Percentiles rank a stretch among this genome's conserved stretches.
phyloP scores from a whole-genome alignment of 2,888 invertebrate genomes.

The Halictus ligatus region DNA sequence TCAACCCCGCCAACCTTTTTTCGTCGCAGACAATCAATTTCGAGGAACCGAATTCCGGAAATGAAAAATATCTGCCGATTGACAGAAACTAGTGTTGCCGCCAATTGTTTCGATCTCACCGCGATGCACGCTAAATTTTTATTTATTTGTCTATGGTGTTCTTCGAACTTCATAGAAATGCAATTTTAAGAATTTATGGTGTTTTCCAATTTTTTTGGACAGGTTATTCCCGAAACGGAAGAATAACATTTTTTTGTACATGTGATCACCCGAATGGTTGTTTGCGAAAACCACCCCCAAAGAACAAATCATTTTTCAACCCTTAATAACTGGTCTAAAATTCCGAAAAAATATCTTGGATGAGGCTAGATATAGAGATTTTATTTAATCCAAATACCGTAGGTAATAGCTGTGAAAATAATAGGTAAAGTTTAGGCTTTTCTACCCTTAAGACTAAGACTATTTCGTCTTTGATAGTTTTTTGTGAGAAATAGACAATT shows the following conservation, averaged over 20 bases:
- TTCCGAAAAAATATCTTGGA: too few species aligned
- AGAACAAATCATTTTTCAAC: too few species aligned
- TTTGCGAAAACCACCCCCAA: too few species aligned
- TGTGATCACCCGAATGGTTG: too few species aligned
- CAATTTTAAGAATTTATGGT: too few species aligned
- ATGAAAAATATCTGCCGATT: background rate
- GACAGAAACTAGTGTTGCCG: background rate
- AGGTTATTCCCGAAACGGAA: too few species aligned
- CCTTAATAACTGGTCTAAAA: too few species aligned
- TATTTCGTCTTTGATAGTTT: too few species aligned
- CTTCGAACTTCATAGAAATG: background rate
- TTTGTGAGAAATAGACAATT: too few species aligned
- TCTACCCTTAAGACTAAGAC: too few species aligned
- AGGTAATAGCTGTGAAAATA: background rate
- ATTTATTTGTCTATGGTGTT: background rate
- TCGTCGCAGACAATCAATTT: slow-evolving; percentile 10
- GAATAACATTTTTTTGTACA: too few species aligned
- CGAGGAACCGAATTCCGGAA: background rate
- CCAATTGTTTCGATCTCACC: slow-evolving; percentile 1
- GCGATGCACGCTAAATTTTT: background rate
- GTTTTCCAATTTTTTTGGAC: too few species aligned
- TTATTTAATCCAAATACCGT: background rate
- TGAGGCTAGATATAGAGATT: background rate
- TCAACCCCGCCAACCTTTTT: background rate
- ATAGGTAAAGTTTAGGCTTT: background rate